Conservation (phyloP, 1,140 invertebrate species). For the Platorchestia sp. region DNA sequence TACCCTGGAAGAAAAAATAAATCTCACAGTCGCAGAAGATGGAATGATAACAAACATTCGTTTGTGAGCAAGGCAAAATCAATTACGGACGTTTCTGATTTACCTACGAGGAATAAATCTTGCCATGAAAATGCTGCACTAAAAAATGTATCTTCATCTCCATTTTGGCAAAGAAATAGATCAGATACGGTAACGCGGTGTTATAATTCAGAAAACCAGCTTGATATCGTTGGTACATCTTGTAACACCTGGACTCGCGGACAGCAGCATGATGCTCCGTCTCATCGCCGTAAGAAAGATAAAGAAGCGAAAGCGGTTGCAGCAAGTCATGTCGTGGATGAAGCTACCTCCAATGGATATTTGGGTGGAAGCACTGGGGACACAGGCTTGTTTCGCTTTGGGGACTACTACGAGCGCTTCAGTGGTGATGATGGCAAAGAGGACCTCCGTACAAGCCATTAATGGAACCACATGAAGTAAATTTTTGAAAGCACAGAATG, state of each 20-base stretch:
- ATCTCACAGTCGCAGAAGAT: background rate
- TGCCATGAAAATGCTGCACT: background rate
- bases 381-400: background rate
- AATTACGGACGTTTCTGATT: background rate
- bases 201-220: background rate
- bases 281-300: background rate
- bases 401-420: background rate
- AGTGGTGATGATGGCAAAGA: background rate
- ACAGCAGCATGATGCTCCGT: background rate
- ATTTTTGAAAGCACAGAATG: background rate
- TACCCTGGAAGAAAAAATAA: background rate
- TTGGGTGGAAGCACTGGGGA: background rate
- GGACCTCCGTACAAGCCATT: background rate
- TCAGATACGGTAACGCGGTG: background rate
- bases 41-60: background rate
- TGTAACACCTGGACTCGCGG: background rate
- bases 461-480: background rate
- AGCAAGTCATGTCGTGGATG: background rate
- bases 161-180: background rate
- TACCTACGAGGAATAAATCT: background rate
- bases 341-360: background rate
- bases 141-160: background rate
- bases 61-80: background rate
- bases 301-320: background rate
- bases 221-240: background rate